Percentiles rank a stretch among this genome's conserved stretches.
These are phyloP conservation scores for Lithophane leautieri DNA, from an alignment of 2,888 invertebrate genomes.

Conservation along the genomic window DNA sequence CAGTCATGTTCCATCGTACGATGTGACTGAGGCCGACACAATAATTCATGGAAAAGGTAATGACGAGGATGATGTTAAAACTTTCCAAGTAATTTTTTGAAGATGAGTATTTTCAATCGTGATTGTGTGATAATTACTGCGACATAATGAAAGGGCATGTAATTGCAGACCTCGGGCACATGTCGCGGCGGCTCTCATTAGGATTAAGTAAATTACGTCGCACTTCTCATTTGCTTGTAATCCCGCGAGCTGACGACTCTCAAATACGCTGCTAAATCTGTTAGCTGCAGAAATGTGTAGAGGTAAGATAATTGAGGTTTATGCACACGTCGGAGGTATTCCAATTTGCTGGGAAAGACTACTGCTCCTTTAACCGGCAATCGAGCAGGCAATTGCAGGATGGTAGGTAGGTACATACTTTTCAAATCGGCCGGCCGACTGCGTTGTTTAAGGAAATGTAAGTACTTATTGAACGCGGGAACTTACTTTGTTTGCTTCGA, in stretches of 20 bases:
- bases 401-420: neutral
- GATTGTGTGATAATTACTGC: slow-evolving; percentile 24
- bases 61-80: neutral
- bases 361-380: neutral
- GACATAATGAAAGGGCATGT: slow-evolving; percentile 23
- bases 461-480: neutral
- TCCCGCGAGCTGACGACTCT: slow-evolving; percentile 32
- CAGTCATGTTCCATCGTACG: too few relatives aligned
- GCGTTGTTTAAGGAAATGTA: too few relatives aligned
- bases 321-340: neutral
- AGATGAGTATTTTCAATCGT: neutral
- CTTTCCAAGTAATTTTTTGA: slow-evolving; percentile 13
- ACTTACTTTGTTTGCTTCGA: neutral
- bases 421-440: too few relatives aligned
- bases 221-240: slow-evolving; percentile 53
- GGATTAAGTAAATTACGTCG: slow-evolving; percentile 65
- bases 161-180: slow-evolving; percentile 8
- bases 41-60: neutral
- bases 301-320: slow-evolving; percentile 38
- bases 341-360: slow-evolving; percentile 4
- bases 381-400: neutral
- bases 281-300: slow-evolving; percentile 17
- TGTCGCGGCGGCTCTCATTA: slow-evolving; percentile 46
- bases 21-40: neutral
- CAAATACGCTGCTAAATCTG: slow-evolving; percentile 35